Percentiles rank a stretch among this genome's conserved stretches.
These are phyloP conservation scores for Rhynchomys soricoides DNA, from an alignment of 2,113 vertebrate genomes.

Conservation along the genomic window DNA sequence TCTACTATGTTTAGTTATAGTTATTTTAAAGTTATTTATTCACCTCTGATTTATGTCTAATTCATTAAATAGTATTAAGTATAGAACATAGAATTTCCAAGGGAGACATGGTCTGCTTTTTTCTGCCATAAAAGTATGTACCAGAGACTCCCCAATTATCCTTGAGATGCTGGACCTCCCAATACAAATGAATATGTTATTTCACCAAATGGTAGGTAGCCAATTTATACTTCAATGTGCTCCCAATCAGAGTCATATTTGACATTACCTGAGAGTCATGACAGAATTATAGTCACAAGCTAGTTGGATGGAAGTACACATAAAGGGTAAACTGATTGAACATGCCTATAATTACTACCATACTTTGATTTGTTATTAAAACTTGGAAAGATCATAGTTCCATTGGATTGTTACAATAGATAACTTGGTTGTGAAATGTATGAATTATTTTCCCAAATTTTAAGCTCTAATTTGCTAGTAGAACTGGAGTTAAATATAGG, in stretches of 20 bases:
- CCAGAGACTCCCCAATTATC: not conserved
- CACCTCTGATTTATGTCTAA: not conserved
- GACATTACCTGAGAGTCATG: not conserved
- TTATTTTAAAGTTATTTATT: not conserved
- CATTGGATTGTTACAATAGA: not conserved
- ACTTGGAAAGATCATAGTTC: not conserved
- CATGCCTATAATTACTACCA: not conserved
- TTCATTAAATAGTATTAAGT: not conserved
- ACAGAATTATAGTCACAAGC: not conserved
- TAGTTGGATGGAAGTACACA: not conserved
- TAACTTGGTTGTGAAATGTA: not conserved
- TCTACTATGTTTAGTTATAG: slow-evolving; percentile 23
- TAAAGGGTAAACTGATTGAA: not conserved
- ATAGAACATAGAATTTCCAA: not conserved
- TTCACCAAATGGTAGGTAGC: not conserved
- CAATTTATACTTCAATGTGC: not conserved
- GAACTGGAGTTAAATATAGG: not conserved
- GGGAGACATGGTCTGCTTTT: not conserved
- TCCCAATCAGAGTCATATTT: not conserved
- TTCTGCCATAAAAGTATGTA: not conserved
- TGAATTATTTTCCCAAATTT: not conserved
- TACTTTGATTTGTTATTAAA: not conserved
- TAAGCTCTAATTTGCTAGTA: not conserved
- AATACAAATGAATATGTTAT: not conserved
- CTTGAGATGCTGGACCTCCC: not conserved